phyloP scores from a whole-genome alignment of 2,888 invertebrate genomes.

The Noctua pronuba region DNA sequence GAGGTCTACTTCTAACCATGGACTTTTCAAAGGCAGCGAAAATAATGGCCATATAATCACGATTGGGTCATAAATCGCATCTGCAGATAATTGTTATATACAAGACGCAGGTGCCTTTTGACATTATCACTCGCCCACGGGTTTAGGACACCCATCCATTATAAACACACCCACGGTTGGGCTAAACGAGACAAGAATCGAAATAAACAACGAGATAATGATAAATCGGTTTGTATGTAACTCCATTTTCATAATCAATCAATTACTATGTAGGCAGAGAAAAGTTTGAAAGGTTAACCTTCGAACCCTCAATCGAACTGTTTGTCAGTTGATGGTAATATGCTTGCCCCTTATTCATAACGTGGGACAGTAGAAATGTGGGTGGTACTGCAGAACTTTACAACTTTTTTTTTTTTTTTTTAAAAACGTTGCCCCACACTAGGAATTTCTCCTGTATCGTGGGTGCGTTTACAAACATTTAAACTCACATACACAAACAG shows the following conservation, averaged over 20 bases:
- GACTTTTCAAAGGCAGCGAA: background rate
- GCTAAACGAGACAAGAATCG: background rate
- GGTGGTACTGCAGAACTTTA: background rate
- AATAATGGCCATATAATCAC: background rate
- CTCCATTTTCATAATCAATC: background rate
- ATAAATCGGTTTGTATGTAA: slow-evolving; percentile 1
- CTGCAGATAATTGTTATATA: background rate
- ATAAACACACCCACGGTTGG: slow-evolving; percentile 9
- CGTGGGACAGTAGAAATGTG: background rate
- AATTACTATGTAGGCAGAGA: background rate
- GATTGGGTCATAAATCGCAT: background rate
- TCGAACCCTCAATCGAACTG: background rate
- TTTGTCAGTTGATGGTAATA: background rate
- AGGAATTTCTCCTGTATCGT: no score
- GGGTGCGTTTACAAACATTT: no score
- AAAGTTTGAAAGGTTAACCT: background rate
- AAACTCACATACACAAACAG: no score
- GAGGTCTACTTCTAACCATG: background rate
- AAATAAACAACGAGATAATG: slow-evolving; percentile 7
- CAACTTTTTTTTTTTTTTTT: background rate
- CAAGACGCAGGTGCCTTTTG: background rate
- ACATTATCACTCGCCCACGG: slow-evolving; percentile 18
- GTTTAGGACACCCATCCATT: background rate
- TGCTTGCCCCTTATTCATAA: background rate
- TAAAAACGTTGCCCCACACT: no score